Base-by-base conservation (phyloP, 2,888 invertebrate genomes). In the Stenurella melanura region DNA sequence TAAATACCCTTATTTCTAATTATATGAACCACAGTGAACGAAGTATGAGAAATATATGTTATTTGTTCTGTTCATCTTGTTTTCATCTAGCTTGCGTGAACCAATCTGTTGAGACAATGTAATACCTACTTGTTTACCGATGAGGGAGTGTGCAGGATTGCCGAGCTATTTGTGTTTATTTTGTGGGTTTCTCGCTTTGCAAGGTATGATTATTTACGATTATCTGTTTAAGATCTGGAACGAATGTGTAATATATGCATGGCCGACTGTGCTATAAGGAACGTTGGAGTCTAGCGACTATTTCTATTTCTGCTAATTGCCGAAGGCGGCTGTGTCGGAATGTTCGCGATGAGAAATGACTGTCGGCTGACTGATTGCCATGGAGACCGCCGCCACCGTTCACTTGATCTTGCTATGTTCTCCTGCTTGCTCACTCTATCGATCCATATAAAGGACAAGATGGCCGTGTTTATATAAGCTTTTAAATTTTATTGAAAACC, bases 231-330 rank as follows among this genome's bases (percentile, higher is more conserved):
- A 74, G 68, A 73, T 73, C 76, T 67, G 76, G 71, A 71, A 75
- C 78, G 74, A 78, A 76, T 75, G 74, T 76, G 73, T 73, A 75
- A 68, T 78, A 60, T 78, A 78, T 79, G 81, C 78, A 76, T 81
- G 78, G 74, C 67, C 77, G 78, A 80, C 77, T 78, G 78, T 78
- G 81, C 74, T 77, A 81, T 74, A 60, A 74, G 78, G 75, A 78
- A 78, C 78, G 79, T 78, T 21, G 69, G 81, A 84, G 84, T 82
- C 83, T 82, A 81, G 83, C 77, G 84, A 85, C 87, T 86, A 86
- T 88, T 88, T 89, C 89, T 89, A 89, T 89, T 89, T 89, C 88
- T 87, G 88, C 89, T 89, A 89, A 89, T 89, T 89, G 89, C 88
- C 84, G 88, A 85, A 88, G 88, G 88, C 88, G 87, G 87, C 86